Conservation (phyloP, 2,888 invertebrate genomes). For the Diplazon laetatorius region DNA sequence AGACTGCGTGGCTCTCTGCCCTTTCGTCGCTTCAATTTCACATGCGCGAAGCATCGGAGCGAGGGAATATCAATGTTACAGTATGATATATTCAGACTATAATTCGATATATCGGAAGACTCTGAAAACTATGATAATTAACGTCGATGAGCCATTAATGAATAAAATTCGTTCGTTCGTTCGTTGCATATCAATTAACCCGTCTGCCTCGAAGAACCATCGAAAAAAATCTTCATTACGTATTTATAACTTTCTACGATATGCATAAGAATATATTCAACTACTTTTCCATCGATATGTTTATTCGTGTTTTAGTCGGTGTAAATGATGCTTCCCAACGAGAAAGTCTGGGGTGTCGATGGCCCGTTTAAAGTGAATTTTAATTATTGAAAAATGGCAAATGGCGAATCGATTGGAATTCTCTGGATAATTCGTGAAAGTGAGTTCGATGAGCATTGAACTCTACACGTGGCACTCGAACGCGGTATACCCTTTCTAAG, state of each 20-base stretch:
- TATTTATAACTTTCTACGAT: conserved; percentile 37
- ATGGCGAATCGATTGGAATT: no score
- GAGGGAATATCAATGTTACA: neutral
- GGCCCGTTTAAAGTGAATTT: no score
- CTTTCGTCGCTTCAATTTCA: conserved; percentile 42
- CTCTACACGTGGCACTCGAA: neutral
- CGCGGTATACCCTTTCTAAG: conserved; percentile 43
- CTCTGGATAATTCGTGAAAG: no score
- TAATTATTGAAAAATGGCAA: no score
- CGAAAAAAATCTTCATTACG: conserved; percentile 28
- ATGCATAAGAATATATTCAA: conserved; percentile 14
- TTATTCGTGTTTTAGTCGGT: neutral
- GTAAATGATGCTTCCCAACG: neutral
- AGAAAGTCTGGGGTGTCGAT: no score
- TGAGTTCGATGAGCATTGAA: neutral
- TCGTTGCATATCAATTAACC: conserved; percentile 11
- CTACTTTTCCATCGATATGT: neutral
- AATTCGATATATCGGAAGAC: neutral
- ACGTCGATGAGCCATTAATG: conserved; percentile 16
- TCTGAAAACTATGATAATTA: neutral
- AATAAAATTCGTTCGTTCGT: conserved; percentile 11
- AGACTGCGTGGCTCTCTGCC: conserved; percentile 54
- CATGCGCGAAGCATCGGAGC: neutral
- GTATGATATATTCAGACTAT: no score
- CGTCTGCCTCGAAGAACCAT: neutral